phyloP scores from a whole-genome alignment of 2,888 invertebrate genomes.

The Coecobrya sp. region DNA sequence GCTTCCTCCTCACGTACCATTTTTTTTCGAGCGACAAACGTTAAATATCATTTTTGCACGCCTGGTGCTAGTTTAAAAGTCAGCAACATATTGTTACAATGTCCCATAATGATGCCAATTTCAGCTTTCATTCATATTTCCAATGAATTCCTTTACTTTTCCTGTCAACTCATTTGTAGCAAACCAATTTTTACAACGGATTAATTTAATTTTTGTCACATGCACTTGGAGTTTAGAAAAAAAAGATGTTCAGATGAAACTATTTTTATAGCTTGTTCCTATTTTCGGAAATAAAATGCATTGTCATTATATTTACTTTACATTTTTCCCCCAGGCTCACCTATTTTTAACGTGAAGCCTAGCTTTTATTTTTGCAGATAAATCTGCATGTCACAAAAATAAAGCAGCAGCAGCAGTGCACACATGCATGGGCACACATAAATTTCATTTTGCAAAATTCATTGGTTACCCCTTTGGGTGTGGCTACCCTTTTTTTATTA shows the following conservation, averaged over 20 bases:
- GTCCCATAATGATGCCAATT: too few relatives aligned
- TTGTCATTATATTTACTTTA: constrained; percentile 9
- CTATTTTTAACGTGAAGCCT: background rate
- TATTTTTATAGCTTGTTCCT: too few relatives aligned
- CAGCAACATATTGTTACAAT: too few relatives aligned
- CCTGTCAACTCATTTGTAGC: background rate
- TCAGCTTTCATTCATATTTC: too few relatives aligned
- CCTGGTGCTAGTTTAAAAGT: too few relatives aligned
- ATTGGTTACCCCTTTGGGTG: constrained; percentile 11
- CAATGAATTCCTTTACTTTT: background rate
- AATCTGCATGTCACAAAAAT: background rate
- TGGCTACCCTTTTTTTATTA: background rate
- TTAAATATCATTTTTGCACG: too few relatives aligned
- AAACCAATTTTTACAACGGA: background rate
- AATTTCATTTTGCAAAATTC: background rate
- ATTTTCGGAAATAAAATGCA: constrained; percentile 29
- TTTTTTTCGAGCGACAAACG: background rate
- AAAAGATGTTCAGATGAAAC: too few relatives aligned
- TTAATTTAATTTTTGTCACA: too few relatives aligned
- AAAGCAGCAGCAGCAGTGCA: too few relatives aligned
- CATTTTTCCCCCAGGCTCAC: background rate
- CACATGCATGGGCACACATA: background rate
- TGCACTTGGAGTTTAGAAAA: too few relatives aligned
- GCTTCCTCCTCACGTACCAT: constrained; percentile 9
- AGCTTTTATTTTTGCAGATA: background rate